Evolutionary conservation across 2,888 invertebrate species (phyloP).

Genomic region (Protonemura montana): DNA sequence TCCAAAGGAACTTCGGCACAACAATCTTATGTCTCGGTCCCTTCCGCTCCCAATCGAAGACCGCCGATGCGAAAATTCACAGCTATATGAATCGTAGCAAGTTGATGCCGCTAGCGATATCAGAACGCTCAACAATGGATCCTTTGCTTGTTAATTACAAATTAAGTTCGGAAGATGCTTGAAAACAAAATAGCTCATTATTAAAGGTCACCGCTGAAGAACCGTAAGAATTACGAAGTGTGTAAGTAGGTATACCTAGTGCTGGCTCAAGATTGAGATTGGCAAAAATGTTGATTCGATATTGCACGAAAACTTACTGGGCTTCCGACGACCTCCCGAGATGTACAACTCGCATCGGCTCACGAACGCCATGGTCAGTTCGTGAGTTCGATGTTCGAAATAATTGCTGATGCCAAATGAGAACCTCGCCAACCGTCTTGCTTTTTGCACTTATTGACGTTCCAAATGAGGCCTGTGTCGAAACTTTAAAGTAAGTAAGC

Average conservation of each 20-base stretch:
- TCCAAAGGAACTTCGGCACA: too few relatives aligned
- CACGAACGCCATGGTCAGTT: conserved; percentile 47
- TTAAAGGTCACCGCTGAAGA: neutral
- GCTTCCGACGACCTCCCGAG: neutral
- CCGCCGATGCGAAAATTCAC: neutral
- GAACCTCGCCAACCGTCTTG: neutral
- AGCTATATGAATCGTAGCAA: neutral
- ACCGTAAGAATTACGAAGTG: neutral
- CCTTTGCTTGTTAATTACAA: neutral
- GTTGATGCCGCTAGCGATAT: neutral
- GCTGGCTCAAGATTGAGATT: neutral
- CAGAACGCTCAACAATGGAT: neutral
- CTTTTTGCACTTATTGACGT: neutral
- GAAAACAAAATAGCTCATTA: neutral
- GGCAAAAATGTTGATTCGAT: neutral
- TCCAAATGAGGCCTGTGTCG: neutral
- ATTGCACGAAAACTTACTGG: conserved; percentile 35
- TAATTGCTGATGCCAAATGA: neutral
- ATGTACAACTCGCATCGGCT: conserved; percentile 48
- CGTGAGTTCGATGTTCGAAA: neutral
- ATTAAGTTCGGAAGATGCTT: neutral
- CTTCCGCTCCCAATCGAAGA: neutral
- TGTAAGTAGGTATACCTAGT: neutral
- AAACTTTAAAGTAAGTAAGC: neutral
- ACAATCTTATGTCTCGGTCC: neutral